These are phyloP conservation scores for Platyrinchus mystaceus DNA, from an alignment of 2,797 vertebrate species.

Conservation along the genomic window DNA sequence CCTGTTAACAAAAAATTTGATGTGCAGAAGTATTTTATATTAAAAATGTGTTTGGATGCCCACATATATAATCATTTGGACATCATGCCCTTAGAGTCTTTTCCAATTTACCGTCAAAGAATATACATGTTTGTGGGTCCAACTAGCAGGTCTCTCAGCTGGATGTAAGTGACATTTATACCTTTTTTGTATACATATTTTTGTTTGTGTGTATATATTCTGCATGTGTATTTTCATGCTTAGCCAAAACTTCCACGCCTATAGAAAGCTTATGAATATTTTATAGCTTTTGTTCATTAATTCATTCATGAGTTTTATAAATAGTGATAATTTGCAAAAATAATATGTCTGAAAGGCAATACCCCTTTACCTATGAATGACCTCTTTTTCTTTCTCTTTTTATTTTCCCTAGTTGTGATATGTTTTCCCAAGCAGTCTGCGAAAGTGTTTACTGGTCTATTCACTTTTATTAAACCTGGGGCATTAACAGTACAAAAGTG, in stretches of 20 bases:
- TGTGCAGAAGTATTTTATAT: background rate
- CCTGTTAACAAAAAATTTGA: background rate
- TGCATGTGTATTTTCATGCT: background rate
- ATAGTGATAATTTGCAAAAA: constrained; percentile 57
- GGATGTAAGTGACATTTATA: background rate
- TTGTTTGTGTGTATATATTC: background rate
- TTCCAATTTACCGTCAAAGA: background rate
- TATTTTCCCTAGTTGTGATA: background rate
- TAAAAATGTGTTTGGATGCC: background rate
- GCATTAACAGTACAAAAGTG: background rate
- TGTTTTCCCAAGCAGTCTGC: background rate
- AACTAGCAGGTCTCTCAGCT: background rate
- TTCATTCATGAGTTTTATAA: constrained; percentile 52
- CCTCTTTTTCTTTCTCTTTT: constrained; percentile 6
- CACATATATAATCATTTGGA: background rate
- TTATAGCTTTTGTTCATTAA: constrained; percentile 40
- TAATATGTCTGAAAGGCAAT: constrained; percentile 38
- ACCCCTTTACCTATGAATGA: constrained; percentile 24
- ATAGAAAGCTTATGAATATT: constrained; percentile 34
- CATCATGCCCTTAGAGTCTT: background rate
- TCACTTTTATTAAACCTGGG: background rate
- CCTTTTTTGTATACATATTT: background rate
- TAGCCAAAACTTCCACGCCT: background rate
- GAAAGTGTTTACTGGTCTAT: constrained; percentile 5
- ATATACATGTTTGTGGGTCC: background rate